A percentile compares a stretch with the other conserved stretches of the same genome.
phyloP scores from a whole-genome alignment of 92 coral and sea anemone species.

The Siderastrea siderea region DNA sequence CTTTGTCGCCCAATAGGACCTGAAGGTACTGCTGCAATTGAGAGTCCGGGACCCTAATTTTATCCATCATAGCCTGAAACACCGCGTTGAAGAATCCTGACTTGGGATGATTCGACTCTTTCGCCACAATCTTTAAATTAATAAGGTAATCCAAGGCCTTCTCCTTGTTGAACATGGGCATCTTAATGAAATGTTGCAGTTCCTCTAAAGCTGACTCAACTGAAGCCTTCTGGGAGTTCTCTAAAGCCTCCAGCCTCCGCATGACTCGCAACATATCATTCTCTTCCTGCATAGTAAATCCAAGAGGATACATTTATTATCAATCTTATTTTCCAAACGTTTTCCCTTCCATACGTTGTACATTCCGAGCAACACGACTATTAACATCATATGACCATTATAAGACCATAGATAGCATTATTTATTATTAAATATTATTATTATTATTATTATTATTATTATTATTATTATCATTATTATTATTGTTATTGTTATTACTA shows the following conservation, averaged over 20 bases:
- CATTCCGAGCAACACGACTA: too few relatives aligned
- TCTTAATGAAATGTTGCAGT: neutral
- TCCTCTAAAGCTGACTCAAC: slow-evolving; percentile 1
- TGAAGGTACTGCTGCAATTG: neutral
- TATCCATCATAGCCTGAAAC: neutral
- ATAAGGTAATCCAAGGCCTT: neutral
- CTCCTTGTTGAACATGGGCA: neutral
- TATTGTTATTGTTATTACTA: too few relatives aligned
- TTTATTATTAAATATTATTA: too few relatives aligned
- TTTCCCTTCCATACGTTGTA: too few relatives aligned
- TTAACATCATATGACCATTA: too few relatives aligned
- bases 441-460: too few relatives aligned
- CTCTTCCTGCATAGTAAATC: neutral
- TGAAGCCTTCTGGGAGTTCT: neutral
- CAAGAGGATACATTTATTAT: too few relatives aligned
- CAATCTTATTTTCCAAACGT: too few relatives aligned
- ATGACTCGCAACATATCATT: neutral
- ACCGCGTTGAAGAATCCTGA: neutral
- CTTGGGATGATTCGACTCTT: neutral
- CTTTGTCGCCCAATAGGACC: slow-evolving; percentile 2
- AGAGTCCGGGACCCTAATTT: neutral
- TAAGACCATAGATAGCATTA: too few relatives aligned
- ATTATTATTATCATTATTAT: too few relatives aligned
- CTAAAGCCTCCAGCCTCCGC: neutral
- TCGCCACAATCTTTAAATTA: neutral